Evolutionary conservation across 2,797 vertebrate species (phyloP), one percentile per base, ranked within the genome.

Genomic region (Eutrigla gurnardus): DNA sequence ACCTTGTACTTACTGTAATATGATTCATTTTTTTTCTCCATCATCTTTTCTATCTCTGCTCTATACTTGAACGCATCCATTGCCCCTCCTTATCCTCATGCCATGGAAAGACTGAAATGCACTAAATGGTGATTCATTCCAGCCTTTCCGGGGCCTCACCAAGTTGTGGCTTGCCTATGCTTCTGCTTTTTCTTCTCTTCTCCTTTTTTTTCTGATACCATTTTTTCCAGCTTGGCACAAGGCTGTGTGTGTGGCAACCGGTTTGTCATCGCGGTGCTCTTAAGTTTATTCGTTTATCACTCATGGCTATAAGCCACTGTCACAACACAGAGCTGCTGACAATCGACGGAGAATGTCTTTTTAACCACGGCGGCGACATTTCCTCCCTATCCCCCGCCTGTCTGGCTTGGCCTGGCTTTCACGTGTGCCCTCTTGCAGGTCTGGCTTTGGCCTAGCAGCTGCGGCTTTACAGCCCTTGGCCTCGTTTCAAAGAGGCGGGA

Each of bases 371-470:
- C 37, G 47, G 73, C 79, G 40, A 40, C 66, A 78, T 66, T 59
- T 66, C 52, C 43, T 78, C 72, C 39, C 69, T 15, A 6, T 65
- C 69, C 58, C 58, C 54, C 54, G 40, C 74, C 63, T 61, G 58
- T 75, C 39, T 80, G 14, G 77, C 78, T 70, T 77, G 13, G 55
- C 75, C 54, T 62, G 42, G 12, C 70, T 81, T 76, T 85, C 55
- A 76, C 67, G 36, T 73, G 69, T 75, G 83, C 80, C 84, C 89
- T 85, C 80, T 80, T 81, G 73, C 81, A 84, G 47, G 42, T 79
- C 86, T 86, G 90, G 88, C 80, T 81, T 84, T 83, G 88, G 85
- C 86, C 78, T 39, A 78, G 90, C 93, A 95, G 93, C 93, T 94
- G 93, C 86, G 81, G 91, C 87, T 83, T 88, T 81, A 75, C 84